These are phyloP conservation scores for Spisula subtruncata DNA, from an alignment of 2,888 invertebrate species.

Conservation along the genomic window DNA sequence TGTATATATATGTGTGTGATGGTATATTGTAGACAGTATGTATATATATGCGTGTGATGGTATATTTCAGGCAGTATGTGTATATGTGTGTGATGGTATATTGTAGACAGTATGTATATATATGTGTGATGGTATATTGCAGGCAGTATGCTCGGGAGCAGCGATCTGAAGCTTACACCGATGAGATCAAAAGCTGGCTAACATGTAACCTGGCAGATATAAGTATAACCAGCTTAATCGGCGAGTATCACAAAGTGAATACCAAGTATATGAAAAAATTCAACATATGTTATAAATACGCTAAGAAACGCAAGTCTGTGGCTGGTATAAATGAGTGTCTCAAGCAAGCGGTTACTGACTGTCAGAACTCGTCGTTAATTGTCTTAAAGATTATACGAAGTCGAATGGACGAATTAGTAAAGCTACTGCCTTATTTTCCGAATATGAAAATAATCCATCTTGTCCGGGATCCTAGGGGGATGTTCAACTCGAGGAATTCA, in stretches of 20 bases:
- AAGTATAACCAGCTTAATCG: not conserved
- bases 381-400: conserved; percentile 37
- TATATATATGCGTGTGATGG: too few relatives aligned
- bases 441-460: conserved; percentile 51
- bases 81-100: too few relatives aligned
- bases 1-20: too few relatives aligned
- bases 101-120: too few relatives aligned
- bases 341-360: not conserved
- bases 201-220: not conserved
- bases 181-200: not conserved
- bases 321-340: not conserved
- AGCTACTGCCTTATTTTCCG: conserved; percentile 43
- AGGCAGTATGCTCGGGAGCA: not conserved
- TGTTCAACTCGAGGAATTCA: conserved; percentile 37
- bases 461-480: conserved; percentile 50
- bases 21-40: too few relatives aligned
- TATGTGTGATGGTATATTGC: not conserved
- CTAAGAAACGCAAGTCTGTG: not conserved
- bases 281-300: not conserved
- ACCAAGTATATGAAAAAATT: not conserved
- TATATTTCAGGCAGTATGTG: too few relatives aligned
- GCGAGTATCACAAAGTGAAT: too few relatives aligned
- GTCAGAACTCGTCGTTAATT: conserved; percentile 18
- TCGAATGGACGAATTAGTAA: not conserved
- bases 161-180: not conserved